Conservation (phyloP, 2,888 invertebrate genomes). For the Leucania comma region DNA sequence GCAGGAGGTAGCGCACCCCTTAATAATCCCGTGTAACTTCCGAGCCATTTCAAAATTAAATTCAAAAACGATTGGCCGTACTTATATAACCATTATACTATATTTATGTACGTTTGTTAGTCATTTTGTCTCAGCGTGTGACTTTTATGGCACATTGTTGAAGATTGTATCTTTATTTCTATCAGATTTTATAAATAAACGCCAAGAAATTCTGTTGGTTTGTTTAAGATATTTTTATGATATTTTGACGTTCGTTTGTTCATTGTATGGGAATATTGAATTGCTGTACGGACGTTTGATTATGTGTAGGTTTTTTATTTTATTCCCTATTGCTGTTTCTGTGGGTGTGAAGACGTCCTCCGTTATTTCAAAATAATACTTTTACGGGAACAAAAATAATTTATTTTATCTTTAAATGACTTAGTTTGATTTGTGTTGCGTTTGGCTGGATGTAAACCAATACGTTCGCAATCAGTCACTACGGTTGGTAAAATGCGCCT, state of each 20-base stretch:
- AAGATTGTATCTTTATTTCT: constrained; percentile 54
- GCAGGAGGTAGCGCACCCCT: too few relatives aligned
- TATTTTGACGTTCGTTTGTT: constrained; percentile 30
- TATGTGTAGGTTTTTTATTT: constrained; percentile 21
- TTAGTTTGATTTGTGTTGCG: too few relatives aligned
- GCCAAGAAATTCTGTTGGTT: constrained; percentile 7
- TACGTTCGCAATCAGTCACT: too few relatives aligned
- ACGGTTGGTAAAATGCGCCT: too few relatives aligned
- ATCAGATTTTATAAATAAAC: constrained; percentile 27
- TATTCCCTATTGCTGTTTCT: constrained; percentile 14
- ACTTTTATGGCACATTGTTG: constrained; percentile 47
- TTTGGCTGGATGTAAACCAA: too few relatives aligned
- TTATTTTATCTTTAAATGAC: too few relatives aligned
- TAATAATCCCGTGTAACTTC: constrained; percentile 31
- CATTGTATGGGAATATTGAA: constrained; percentile 7
- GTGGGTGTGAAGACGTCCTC: constrained; percentile 35
- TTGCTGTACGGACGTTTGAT: constrained; percentile 32
- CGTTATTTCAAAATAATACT: constrained; percentile 10
- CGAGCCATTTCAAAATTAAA: constrained; percentile 39
- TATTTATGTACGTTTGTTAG: constrained; percentile 50
- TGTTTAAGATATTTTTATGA: constrained; percentile 28
- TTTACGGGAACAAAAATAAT: too few relatives aligned
- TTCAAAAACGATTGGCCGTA: constrained; percentile 50
- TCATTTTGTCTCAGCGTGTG: constrained; percentile 56
- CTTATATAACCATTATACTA: constrained; percentile 47